Conservation (phyloP, 1,140 invertebrate genomes). For the Rhyacophila brunnea region DNA sequence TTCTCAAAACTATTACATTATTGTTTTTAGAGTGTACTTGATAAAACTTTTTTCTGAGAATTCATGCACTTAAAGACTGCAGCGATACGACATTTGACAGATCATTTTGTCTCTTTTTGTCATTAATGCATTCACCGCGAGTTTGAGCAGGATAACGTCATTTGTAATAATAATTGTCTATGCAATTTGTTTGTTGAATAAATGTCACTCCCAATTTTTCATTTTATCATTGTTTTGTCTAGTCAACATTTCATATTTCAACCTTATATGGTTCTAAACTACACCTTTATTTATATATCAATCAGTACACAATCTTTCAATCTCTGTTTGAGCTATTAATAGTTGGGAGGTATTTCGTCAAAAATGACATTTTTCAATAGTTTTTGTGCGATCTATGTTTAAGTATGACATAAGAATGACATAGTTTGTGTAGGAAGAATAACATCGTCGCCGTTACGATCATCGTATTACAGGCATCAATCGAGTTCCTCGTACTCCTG, state of each 20-base stretch:
- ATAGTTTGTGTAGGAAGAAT: slow-evolving; percentile 21
- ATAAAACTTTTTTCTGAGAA: slow-evolving; percentile 19
- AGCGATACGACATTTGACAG: not conserved
- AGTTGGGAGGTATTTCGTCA: not conserved
- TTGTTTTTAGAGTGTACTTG: slow-evolving; percentile 5
- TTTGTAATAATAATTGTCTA: not conserved
- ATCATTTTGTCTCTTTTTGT: not conserved
- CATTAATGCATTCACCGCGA: not conserved
- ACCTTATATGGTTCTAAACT: not conserved
- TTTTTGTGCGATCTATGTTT: slow-evolving; percentile 24
- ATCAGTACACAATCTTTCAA: not conserved
- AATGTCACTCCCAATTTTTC: slow-evolving; percentile 21
- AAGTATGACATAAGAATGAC: slow-evolving; percentile 32
- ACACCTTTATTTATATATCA: not conserved
- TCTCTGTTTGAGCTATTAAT: not conserved
- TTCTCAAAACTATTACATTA: not conserved
- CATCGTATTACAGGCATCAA: slow-evolving; percentile 5
- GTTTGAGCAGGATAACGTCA: not conserved
- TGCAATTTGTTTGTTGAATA: slow-evolving; percentile 19
- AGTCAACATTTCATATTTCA: slow-evolving; percentile 1
- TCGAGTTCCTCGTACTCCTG: not conserved
- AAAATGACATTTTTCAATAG: slow-evolving; percentile 17
- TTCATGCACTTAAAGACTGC: slow-evolving; percentile 4
- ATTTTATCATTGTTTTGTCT: slow-evolving; percentile 2
- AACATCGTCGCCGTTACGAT: not conserved